Evolutionary conservation across 2,113 vertebrate species (phyloP).

Genomic region (Muntiacus reevesi): DNA sequence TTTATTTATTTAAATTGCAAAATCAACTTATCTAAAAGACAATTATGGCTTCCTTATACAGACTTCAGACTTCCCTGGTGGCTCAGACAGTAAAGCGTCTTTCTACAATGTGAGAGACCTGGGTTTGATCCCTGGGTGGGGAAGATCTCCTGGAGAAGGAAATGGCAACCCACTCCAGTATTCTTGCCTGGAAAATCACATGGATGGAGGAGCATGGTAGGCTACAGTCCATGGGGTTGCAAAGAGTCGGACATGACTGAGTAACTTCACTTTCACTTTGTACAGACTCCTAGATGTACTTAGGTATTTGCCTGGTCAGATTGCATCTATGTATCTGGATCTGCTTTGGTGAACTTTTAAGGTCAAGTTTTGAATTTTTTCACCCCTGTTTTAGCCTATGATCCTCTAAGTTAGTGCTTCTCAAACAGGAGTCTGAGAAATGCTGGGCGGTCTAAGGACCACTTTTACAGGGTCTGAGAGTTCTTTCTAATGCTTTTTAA

Average conservation of each 20-base stretch:
- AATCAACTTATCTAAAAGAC: background rate
- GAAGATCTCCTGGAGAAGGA: background rate
- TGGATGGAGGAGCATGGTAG: background rate
- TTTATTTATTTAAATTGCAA: background rate
- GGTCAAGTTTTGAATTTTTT: background rate
- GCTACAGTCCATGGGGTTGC: background rate
- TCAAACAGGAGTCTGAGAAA: background rate
- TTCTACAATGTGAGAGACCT: background rate
- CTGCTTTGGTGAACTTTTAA: background rate
- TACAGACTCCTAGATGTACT: background rate
- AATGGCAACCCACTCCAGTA: background rate
- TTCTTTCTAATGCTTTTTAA: background rate
- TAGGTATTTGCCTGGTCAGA: background rate
- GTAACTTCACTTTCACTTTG: background rate
- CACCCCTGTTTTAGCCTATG: background rate
- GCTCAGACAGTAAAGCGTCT: background rate
- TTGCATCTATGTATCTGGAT: background rate
- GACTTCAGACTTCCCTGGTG: background rate
- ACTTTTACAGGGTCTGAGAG: background rate
- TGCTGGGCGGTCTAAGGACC: background rate
- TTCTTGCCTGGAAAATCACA: background rate
- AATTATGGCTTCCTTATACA: background rate
- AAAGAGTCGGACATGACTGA: background rate
- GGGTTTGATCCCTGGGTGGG: rapidly evolving
- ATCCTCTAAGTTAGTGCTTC: background rate